Conservation (phyloP, 2,888 invertebrate genomes). For the Ichneumoninae sp. region DNA sequence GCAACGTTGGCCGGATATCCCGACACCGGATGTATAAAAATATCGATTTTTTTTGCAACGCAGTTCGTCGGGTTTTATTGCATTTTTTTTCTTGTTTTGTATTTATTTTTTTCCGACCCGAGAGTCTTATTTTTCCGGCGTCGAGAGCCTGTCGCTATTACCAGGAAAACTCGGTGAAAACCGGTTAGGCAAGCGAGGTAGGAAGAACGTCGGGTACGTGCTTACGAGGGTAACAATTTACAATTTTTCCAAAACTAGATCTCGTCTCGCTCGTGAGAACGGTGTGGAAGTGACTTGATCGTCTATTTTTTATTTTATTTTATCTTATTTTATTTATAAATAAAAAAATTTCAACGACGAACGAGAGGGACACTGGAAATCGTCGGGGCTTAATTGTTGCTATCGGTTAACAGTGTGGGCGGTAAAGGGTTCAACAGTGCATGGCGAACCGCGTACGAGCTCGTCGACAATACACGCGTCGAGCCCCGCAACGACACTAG, state of each 20-base stretch:
- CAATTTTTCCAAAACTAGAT: constrained; percentile 17
- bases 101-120: background rate
- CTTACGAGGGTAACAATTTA: constrained; percentile 12
- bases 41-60: background rate
- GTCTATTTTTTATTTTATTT: background rate
- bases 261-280: background rate
- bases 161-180: constrained; percentile 60
- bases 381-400: constrained; percentile 35
- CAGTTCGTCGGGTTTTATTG: background rate
- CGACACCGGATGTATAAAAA: background rate
- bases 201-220: constrained; percentile 43
- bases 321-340: background rate
- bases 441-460: constrained; percentile 15
- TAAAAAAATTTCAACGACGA: background rate
- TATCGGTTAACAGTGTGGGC: constrained; percentile 34
- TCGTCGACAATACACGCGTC: constrained; percentile 1
- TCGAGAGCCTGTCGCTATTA: constrained; percentile 45
- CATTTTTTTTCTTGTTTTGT: constrained; percentile 19
- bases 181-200: constrained; percentile 46
- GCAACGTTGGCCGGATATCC: background rate
- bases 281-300: background rate
- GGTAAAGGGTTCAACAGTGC: constrained; percentile 27
- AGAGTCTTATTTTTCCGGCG: constrained; percentile 22
- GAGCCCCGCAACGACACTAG: constrained; percentile 38
- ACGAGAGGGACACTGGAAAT: background rate